These are phyloP conservation scores for Cyclargus thomasi DNA, from an alignment of 1,140 invertebrate genomes.

Conservation along the genomic window DNA sequence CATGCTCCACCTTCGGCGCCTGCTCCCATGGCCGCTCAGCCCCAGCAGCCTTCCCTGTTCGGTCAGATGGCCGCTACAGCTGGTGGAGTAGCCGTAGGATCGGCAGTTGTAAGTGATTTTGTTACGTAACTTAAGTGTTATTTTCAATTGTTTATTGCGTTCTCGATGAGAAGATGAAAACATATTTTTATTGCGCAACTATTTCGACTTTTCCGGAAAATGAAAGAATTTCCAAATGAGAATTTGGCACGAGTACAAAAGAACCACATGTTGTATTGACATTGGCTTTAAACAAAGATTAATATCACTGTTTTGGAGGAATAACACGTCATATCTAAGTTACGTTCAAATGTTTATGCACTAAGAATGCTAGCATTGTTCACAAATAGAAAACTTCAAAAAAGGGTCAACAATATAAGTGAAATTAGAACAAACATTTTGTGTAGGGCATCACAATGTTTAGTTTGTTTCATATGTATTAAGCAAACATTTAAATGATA, in stretches of 20 bases:
- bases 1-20: constrained; percentile 76
- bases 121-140: constrained; percentile 49
- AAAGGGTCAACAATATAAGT: too few species aligned
- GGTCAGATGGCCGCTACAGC: constrained; percentile 94
- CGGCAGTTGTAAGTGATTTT: constrained; percentile 80
- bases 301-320: not conserved
- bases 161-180: constrained; percentile 6
- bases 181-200: constrained; percentile 21
- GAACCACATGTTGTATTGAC: not conserved
- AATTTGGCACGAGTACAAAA: constrained; percentile 12
- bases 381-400: too few species aligned
- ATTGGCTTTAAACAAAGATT: not conserved
- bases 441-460: too few species aligned
- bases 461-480: too few species aligned
- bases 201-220: constrained; percentile 19
- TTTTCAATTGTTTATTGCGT: constrained; percentile 23
- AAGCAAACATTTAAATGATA: too few species aligned
- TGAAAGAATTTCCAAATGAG: not conserved
- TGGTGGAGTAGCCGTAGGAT: constrained; percentile 92
- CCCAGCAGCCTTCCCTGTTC: constrained; percentile 80
- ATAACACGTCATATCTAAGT: too few species aligned
- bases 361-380: too few species aligned
- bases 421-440: too few species aligned
- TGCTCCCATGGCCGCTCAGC: constrained; percentile 69
- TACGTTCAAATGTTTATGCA: too few species aligned